These are phyloP conservation scores for Cheilosia pagana DNA, from an alignment of 2,888 invertebrate genomes.

Conservation along the genomic window DNA sequence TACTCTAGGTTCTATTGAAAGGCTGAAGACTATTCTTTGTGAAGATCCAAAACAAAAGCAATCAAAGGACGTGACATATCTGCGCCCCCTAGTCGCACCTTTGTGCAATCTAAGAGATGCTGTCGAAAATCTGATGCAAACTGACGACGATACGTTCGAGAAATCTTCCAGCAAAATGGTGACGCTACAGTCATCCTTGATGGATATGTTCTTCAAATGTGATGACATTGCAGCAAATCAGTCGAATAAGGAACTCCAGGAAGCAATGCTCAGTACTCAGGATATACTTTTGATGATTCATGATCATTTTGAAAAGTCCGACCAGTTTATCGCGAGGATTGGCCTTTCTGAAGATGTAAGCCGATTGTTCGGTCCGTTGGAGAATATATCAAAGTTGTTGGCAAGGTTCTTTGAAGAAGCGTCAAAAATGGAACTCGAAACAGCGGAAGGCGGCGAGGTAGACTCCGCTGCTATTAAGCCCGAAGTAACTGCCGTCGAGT, in stretches of 20 bases:
- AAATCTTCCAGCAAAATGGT: slow-evolving; percentile 79
- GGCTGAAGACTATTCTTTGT: slow-evolving; percentile 48
- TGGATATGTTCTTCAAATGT: slow-evolving; percentile 80
- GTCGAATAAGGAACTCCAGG: slow-evolving; percentile 9
- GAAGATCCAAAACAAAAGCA: slow-evolving; percentile 78
- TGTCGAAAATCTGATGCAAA: slow-evolving; percentile 31
- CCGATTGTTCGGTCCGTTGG: slow-evolving; percentile 31
- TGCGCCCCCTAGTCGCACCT: slow-evolving; percentile 59
- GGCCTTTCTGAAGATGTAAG: slow-evolving; percentile 57
- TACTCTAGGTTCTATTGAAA: slow-evolving; percentile 46
- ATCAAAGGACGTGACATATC: slow-evolving; percentile 76
- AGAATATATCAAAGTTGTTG: slow-evolving; percentile 28
- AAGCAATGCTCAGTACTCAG: slow-evolving; percentile 25
- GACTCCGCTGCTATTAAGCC: not conserved
- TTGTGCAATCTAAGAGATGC: slow-evolving; percentile 27
- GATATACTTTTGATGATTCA: slow-evolving; percentile 52
- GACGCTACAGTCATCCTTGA: slow-evolving; percentile 79
- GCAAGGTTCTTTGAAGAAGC: not conserved
- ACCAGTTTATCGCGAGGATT: slow-evolving; percentile 37
- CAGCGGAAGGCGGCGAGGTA: not conserved
- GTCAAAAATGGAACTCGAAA: not conserved
- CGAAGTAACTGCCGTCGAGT: slow-evolving; percentile 28
- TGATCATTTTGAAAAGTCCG: slow-evolving; percentile 54
- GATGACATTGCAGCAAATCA: slow-evolving; percentile 76
- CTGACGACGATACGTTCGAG: slow-evolving; percentile 65